Base-by-base conservation (phyloP, 2,113 vertebrate genomes). In the Seriola rivoliana region DNA sequence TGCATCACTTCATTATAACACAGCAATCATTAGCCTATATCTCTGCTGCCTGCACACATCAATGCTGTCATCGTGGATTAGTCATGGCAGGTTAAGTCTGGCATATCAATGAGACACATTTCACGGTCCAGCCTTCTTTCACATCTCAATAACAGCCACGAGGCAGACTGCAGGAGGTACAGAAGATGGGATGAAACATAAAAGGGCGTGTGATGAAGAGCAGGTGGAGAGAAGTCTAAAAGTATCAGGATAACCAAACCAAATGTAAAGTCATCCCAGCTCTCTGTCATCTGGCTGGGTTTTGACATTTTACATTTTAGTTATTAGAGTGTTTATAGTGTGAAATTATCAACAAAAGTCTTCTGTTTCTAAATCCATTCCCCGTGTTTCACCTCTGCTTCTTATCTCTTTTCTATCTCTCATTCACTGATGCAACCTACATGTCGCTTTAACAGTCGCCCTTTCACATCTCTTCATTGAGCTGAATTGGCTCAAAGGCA, bases 31-130 rank as follows among this genome's bases (percentile, higher is more conserved):
- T 92, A 87, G 82, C 86, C 86, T 69, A 75, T 82, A 86, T 89
- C 86, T 84, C 55, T 82, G 71, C 6, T 57, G 76, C 74, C 75
- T 78, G 80, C 85, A 89, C 91, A 91, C 85, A 87, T 89, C 88
- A 89, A 65, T 65, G 87, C 89, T 91, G 91, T 91, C 91, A 92
- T 84, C 78, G 66, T 63, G 72, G 74, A 93, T 94, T 93, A 94
- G 93, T 91, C 89, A 91, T 74, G 85, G 91, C 80, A 82, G 82
- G 89, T 91, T 91, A 87, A 88, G 70, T 58, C 86, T 90, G 75
- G 86, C 87, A 91, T 90, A 86, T 91, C 88, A 88, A 80, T 82
- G 86, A 89, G 84, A 86, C 65, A 73, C 60, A 86, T 86, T 93
- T 91, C 74, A 90, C 25, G 63, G 73, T 76, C 68, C 40, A 77